Evolutionary conservation across 2,797 vertebrate genomes (phyloP).

Genomic region (Sebastes miniatus): DNA sequence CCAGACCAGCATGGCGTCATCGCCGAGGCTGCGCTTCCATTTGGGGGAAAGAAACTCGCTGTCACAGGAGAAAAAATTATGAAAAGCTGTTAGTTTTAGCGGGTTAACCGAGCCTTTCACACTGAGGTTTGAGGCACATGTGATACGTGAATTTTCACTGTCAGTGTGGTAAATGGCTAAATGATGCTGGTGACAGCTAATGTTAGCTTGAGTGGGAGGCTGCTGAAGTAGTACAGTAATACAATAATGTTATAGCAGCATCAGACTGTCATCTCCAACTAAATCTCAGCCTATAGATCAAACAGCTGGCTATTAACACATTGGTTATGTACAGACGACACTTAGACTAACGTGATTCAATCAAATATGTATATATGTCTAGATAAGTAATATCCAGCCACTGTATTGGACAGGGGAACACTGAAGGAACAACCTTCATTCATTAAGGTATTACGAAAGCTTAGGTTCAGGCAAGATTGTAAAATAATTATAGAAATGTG

Average conservation of each 20-base stretch:
- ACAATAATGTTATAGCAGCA: background rate
- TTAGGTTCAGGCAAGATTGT: background rate
- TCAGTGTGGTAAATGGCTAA: too few relatives aligned
- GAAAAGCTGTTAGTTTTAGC: too few relatives aligned
- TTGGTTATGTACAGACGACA: too few relatives aligned
- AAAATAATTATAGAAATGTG: fast-evolving
- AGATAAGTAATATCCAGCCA: background rate
- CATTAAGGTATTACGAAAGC: background rate
- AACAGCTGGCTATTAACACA: background rate
- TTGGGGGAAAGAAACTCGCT: too few relatives aligned
- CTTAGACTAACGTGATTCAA: background rate
- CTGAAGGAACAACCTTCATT: background rate
- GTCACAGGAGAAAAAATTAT: too few relatives aligned
- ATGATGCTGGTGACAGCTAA: too few relatives aligned
- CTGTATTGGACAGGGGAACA: background rate
- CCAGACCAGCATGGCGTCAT: too few relatives aligned
- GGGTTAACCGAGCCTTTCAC: too few relatives aligned
- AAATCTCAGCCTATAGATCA: background rate
- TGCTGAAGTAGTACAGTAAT: background rate
- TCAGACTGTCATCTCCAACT: background rate
- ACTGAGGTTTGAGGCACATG: too few relatives aligned
- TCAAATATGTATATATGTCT: background rate
- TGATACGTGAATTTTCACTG: too few relatives aligned
- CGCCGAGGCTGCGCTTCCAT: too few relatives aligned
- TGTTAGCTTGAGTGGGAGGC: background rate